A percentile compares a stretch with the other conserved stretches of the same genome.
These are phyloP conservation scores for Typhlichthys subterraneus DNA, from an alignment of 2,797 vertebrate genomes.

Conservation along the genomic window DNA sequence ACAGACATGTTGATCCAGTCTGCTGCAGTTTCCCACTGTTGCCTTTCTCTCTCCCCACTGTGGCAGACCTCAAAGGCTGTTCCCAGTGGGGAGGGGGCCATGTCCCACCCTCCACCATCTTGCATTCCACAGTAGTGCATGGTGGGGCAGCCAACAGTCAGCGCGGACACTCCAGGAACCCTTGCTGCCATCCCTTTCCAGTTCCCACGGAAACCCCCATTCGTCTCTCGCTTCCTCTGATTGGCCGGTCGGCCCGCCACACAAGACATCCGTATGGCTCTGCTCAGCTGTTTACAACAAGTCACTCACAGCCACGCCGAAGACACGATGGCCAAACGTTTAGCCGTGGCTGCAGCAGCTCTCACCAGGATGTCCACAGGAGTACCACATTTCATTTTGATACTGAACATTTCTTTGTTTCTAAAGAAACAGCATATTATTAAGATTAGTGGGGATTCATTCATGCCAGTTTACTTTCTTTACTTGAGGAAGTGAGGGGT, in stretches of 20 bases:
- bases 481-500: constrained; percentile 32
- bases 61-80: constrained; percentile 58
- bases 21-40: constrained; percentile 52
- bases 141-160: constrained; percentile 15
- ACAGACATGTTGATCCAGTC: constrained; percentile 36
- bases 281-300: constrained; percentile 44
- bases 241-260: neutral
- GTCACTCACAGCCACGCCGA: constrained; percentile 30
- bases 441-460: constrained; percentile 50
- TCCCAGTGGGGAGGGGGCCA: constrained; percentile 55
- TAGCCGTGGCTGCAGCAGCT: constrained; percentile 43
- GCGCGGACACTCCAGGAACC: constrained; percentile 7
- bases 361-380: constrained; percentile 28
- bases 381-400: constrained; percentile 56
- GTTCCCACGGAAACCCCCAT: constrained; percentile 15
- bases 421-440: constrained; percentile 53
- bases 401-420: constrained; percentile 52
- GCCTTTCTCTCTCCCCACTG: constrained; percentile 43
- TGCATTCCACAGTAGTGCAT: constrained; percentile 45
- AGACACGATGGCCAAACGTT: constrained; percentile 38
- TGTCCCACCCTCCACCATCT: constrained; percentile 33
- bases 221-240: neutral
- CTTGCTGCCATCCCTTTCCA: constrained; percentile 1
- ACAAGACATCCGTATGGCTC: constrained; percentile 29
- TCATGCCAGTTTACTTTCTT: constrained; percentile 56